Evolutionary conservation across 2,888 invertebrate species (phyloP), one percentile per base, ranked within the genome.

Genomic region (Tachina grossa): DNA sequence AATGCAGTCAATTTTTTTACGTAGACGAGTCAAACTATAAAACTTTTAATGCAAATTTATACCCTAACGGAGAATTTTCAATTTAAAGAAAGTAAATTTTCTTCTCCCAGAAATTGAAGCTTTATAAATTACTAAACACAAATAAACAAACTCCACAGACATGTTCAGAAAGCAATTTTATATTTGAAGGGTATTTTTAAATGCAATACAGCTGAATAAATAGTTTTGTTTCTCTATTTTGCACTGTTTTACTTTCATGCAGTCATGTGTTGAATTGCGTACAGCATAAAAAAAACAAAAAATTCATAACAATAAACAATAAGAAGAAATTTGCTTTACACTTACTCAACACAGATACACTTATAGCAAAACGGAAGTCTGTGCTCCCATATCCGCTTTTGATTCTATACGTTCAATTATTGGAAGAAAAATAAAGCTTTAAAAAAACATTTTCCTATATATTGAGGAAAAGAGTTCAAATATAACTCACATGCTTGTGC

Each of bases 401-500:
- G 84, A 77, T 85, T 75, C 76, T 81, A 83, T 87, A 83, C 83
- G 72, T 85, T 81, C 71, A 85, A 84, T 65, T 80, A 84, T 84
- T 78, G 75, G 83, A 84, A 84, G 59, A 39, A 22, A 75, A 79
- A 57, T 49, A 63, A 47, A 51, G 45, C 53, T 59, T 51, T 63
- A 59, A n/a, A 14, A 51, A 75, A 78, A 72, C 65, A 66, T 72
- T 74, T 65, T 43, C 59, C 14, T 16, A 19, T 47, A 11, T 49
- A 75, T 19, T 41, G 61, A 47, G 39, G 13, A 39, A 13, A 41
- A 61, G 22, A 78, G 43, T 22, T 51, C 49, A 22, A 19, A 55
- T 53, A 47, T 66, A 68, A 61, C 19, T 65, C 5, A n/a, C 49
- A 22, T 55, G 11, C 22, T 8, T 22, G 10, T 2, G 19, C 43